Percentiles rank a stretch among this genome's conserved stretches.
Conservation (phyloP, 2,888 invertebrate genomes). For the Augochlorella aurata region DNA sequence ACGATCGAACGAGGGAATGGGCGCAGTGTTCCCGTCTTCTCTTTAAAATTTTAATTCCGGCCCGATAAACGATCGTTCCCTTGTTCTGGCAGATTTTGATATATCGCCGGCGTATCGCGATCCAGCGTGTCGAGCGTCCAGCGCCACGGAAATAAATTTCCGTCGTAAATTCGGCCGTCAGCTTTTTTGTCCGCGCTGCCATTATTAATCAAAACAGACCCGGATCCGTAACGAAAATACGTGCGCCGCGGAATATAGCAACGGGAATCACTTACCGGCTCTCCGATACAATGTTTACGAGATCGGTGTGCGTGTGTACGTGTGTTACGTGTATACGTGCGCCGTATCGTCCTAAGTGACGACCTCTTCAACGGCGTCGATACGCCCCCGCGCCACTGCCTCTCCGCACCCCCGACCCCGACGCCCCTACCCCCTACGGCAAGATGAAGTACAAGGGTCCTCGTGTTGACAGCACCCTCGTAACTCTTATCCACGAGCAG, state of each 20-base stretch:
- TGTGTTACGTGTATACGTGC: not conserved
- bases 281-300: conserved; percentile 43
- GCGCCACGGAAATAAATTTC: conserved; percentile 50
- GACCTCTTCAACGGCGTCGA: conserved; percentile 52
- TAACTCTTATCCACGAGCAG: conserved; percentile 61
- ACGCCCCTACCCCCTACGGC: conserved; percentile 30
- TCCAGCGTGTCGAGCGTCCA: conserved; percentile 24
- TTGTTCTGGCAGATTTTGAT: conserved; percentile 53
- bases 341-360: conserved; percentile 27
- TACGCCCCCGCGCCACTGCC: conserved; percentile 45
- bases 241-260: conserved; percentile 26
- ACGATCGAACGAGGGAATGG: not conserved
- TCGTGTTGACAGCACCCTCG: conserved; percentile 65
- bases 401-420: not conserved
- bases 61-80: conserved; percentile 56
- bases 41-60: conserved; percentile 47
- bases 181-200: conserved; percentile 48
- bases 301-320: not conserved
- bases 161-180: conserved; percentile 54
- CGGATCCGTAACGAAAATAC: conserved; percentile 51
- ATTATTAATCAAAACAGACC: conserved; percentile 60
- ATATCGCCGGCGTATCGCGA: conserved; percentile 51
- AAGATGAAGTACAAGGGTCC: conserved; percentile 62
- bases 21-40: not conserved
- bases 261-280: conserved; percentile 45